Evolutionary conservation across 2,888 invertebrate species (phyloP).

Genomic region (Cheilosia vernalis): DNA sequence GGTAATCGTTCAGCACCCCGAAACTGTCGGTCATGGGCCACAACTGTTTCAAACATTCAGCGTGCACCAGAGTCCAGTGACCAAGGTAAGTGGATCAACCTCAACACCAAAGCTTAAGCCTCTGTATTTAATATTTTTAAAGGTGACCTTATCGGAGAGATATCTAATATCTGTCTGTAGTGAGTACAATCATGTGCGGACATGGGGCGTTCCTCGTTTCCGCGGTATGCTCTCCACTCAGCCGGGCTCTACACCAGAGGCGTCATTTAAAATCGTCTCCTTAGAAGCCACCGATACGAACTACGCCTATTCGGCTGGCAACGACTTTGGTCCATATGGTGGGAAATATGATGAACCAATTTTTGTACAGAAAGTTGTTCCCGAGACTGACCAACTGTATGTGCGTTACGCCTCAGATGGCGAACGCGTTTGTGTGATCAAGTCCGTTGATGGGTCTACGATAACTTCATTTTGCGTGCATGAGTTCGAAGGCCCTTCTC

Average conservation of each 20-base stretch:
- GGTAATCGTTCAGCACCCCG: slow-evolving; percentile 99
- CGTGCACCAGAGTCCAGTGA: slow-evolving; percentile 97
- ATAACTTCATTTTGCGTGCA: slow-evolving; percentile 98
- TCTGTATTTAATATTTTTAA: slow-evolving; percentile 60
- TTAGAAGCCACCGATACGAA: slow-evolving; percentile 87
- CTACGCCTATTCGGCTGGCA: slow-evolving; percentile 87
- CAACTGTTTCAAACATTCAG: slow-evolving; percentile 99
- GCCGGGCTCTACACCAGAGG: slow-evolving; percentile 98
- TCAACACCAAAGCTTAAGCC: not conserved
- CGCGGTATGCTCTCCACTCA: slow-evolving; percentile 99
- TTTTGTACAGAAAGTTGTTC: slow-evolving; percentile 98
- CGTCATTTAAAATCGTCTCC: slow-evolving; percentile 92
- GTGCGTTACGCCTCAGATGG: slow-evolving; percentile 97
- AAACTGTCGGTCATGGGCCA: slow-evolving; percentile 99
- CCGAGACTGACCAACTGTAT: slow-evolving; percentile 97
- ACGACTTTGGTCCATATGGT: slow-evolving; percentile 95
- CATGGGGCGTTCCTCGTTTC: slow-evolving; percentile 98
- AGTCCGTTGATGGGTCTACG: slow-evolving; percentile 96
- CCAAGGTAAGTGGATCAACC: slow-evolving; percentile 87
- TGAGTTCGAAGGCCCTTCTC: slow-evolving; percentile 97
- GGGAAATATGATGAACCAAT: slow-evolving; percentile 98
- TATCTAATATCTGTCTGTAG: slow-evolving; percentile 97
- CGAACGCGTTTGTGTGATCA: slow-evolving; percentile 96
- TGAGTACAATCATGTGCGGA: slow-evolving; percentile 98
- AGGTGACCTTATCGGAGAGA: slow-evolving; percentile 97